Evolutionary conservation across 2,888 invertebrate genomes (phyloP).

Genomic region (Gisinianus flammeolus): DNA sequence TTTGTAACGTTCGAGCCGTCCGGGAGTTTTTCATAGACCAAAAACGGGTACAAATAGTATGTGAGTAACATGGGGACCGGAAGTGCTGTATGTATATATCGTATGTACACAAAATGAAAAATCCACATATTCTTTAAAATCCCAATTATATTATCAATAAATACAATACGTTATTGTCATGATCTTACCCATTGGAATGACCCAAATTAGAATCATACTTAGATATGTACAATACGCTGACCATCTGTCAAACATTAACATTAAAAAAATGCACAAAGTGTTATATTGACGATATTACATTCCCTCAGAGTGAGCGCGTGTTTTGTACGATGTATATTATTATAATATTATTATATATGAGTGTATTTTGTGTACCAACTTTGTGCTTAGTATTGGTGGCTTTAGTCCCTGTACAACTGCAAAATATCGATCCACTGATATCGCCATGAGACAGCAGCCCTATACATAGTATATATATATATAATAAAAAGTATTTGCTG

Average conservation of each 20-base stretch:
- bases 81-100: constrained; percentile 13
- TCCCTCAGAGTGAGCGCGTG: no score
- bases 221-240: constrained; percentile 14
- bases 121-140: not conserved
- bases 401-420: constrained; percentile 47
- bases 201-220: constrained; percentile 34
- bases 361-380: no score
- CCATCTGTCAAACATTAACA: constrained; percentile 6
- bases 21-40: constrained; percentile 15
- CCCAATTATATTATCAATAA: no score
- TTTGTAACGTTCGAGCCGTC: constrained; percentile 15
- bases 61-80: constrained; percentile 44
- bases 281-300: no score
- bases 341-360: no score
- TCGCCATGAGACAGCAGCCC: constrained; percentile 46
- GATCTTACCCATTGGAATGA: constrained; percentile 14
- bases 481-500: no score
- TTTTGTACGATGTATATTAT: no score
- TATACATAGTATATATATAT: not conserved
- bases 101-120: not conserved
- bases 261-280: no score
- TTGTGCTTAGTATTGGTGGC: not conserved
- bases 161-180: not conserved
- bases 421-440: constrained; percentile 51
- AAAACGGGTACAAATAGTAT: constrained; percentile 42